phyloP scores from a whole-genome alignment of 2,888 invertebrate genomes.

The Perizoma affinitatum region DNA sequence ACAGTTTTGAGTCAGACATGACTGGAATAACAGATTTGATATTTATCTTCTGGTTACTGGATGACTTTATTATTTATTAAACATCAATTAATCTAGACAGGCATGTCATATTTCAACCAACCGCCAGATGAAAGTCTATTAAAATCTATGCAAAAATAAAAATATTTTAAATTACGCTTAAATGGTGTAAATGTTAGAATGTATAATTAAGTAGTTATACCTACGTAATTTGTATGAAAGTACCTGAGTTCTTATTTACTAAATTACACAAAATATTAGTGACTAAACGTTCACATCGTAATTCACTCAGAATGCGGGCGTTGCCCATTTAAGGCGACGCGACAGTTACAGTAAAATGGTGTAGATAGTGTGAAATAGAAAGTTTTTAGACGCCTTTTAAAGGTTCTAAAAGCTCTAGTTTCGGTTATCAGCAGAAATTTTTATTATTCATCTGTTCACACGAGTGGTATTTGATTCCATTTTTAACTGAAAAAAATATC shows the following conservation, averaged over 20 bases:
- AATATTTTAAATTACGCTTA: too few species aligned
- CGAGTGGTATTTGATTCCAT: constrained; percentile 4
- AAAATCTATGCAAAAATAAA: too few species aligned
- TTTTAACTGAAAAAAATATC: not conserved
- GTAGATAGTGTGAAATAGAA: constrained; percentile 37
- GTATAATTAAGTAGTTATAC: too few species aligned
- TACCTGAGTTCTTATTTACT: too few species aligned
- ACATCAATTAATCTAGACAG: too few species aligned
- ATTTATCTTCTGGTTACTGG: too few species aligned
- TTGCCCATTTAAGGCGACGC: constrained; percentile 34
- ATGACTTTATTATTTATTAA: too few species aligned
- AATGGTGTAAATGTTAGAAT: too few species aligned
- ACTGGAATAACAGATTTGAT: constrained; percentile 3
- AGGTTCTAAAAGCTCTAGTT: constrained; percentile 38
- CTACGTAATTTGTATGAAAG: too few species aligned
- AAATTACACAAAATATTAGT: constrained; percentile 5
- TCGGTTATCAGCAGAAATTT: constrained; percentile 23
- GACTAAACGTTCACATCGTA: constrained; percentile 34
- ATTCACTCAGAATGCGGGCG: constrained; percentile 37
- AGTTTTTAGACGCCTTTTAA: constrained; percentile 36
- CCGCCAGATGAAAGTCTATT: too few species aligned
- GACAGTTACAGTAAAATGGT: constrained; percentile 27
- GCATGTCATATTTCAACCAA: too few species aligned
- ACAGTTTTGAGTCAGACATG: not conserved
- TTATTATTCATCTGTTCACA: constrained; percentile 20